Base-by-base conservation (phyloP, 2,888 invertebrate species). In the Blomia tropicalis region DNA sequence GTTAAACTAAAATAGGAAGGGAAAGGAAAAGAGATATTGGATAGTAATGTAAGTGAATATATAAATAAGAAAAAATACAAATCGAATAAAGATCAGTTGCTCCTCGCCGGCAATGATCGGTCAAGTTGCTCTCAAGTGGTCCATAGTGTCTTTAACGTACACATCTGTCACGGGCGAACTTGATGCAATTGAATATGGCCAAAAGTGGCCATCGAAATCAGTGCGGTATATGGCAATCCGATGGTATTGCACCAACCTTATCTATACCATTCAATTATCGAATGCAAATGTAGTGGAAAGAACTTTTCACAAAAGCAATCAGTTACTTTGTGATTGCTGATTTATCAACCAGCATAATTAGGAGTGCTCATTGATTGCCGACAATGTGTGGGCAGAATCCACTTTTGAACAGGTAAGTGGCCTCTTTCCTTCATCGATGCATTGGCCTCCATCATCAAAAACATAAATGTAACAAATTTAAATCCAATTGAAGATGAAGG, bases 311-410 rank as follows among this genome's bases (percentile, higher is more conserved):
- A 47, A 47, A 47, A n/a, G 51, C 51, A 47, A 47, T 47, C 51
- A 47, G 51, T 47, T 47, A 47, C 51, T 27, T 47, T 47, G 23
- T 47, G 22, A 17, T 41, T n/a, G 36, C 36, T 7, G 7, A 36
- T 36, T 36, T 36, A 36, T 36, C 36, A 47, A 27, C 7, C 51
- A 19, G 7, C 27, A 47, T 47, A 47, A 47, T 47, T 47, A 47
- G 51, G 51, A 47, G 51, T 47, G 51, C 51, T 47, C 51, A 47
- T 47, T 47, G 51, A 47, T 47, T 47, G 41, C 41, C n/a, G 51
- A 14, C 23, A 19, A 19, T 47, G 51, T 47, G 51, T 47, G 51
- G 51, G 51, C 51, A 47, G 51, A 47, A n/a, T 47, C 7, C 51
- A 47, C 51, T 47, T 47, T 11, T 7, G 7, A 14, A 47, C 7